Percentiles rank a stretch among this genome's conserved stretches.
These are phyloP conservation scores for Phrynocephalus versicolor DNA, from an alignment of 2,113 vertebrate species.

Conservation along the genomic window DNA sequence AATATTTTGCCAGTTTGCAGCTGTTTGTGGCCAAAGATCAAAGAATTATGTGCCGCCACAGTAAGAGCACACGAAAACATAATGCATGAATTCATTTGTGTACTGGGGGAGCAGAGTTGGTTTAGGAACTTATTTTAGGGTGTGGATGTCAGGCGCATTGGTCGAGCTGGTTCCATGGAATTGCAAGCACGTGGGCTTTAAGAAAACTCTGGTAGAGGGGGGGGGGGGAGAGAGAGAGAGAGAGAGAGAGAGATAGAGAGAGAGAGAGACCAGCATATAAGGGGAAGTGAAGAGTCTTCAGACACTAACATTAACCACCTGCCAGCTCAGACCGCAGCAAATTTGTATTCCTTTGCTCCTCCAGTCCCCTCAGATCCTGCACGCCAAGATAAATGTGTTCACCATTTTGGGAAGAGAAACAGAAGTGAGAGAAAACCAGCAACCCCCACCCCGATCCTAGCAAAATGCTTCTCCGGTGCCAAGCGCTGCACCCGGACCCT, in stretches of 20 bases:
- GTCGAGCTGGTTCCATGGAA: neutral
- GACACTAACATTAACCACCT: slow-evolving; percentile 35
- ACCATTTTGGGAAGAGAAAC: too few relatives aligned
- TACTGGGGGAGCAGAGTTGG: too few relatives aligned
- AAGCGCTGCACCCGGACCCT: neutral
- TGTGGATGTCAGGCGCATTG: neutral
- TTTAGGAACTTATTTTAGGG: neutral
- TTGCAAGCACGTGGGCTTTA: neutral
- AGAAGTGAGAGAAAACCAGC: neutral
- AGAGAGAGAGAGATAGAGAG: too few relatives aligned
- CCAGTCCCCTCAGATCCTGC: neutral
- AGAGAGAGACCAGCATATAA: neutral
- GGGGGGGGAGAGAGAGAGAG: too few relatives aligned
- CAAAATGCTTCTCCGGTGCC: neutral
- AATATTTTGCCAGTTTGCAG: too few relatives aligned
- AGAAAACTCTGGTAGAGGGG: too few relatives aligned
- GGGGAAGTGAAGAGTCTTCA: neutral
- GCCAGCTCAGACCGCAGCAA: neutral
- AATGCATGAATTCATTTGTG: too few relatives aligned
- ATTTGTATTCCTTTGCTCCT: neutral
- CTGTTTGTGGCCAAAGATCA: too few relatives aligned
- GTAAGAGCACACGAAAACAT: too few relatives aligned
- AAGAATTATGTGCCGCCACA: too few relatives aligned
- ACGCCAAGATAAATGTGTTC: neutral
- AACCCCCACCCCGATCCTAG: neutral